These are phyloP conservation scores for Eidolon helvum DNA, from an alignment of 2,113 vertebrate genomes.

Conservation along the genomic window DNA sequence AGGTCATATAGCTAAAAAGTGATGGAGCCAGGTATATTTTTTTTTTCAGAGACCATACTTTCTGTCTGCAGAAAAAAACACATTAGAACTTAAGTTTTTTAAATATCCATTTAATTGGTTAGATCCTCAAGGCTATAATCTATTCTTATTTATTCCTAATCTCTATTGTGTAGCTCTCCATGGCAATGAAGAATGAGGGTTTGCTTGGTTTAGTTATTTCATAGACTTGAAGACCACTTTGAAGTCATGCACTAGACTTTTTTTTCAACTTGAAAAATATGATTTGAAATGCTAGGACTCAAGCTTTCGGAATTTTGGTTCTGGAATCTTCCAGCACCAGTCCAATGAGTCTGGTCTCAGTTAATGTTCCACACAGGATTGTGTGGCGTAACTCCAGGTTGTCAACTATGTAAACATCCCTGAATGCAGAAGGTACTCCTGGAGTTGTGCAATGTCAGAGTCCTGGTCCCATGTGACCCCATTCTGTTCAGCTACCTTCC, in stretches of 20 bases:
- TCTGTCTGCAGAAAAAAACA: background rate
- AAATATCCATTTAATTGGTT: background rate
- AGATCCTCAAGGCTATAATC: background rate
- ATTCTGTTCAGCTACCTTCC: background rate
- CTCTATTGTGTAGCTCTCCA: background rate
- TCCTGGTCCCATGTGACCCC: background rate
- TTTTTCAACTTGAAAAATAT: background rate
- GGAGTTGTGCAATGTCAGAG: background rate
- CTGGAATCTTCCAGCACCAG: background rate
- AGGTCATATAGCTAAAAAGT: background rate
- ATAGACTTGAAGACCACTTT: background rate
- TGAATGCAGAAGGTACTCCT: background rate
- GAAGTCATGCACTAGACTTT: background rate
- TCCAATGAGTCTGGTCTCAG: background rate
- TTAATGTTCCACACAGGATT: too few relatives aligned
- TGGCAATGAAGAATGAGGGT: background rate
- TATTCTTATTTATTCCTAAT: background rate
- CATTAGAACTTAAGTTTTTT: background rate
- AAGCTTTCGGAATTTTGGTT: background rate
- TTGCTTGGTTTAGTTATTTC: background rate
- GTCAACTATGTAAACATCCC: background rate
- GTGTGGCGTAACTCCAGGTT: background rate
- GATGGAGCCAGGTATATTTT: background rate
- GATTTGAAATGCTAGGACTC: background rate
- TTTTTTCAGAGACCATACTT: background rate